A percentile compares a stretch with the other conserved stretches of the same genome.
phyloP scores from a whole-genome alignment of 2,797 vertebrate species.

The Scleropages formosus region DNA sequence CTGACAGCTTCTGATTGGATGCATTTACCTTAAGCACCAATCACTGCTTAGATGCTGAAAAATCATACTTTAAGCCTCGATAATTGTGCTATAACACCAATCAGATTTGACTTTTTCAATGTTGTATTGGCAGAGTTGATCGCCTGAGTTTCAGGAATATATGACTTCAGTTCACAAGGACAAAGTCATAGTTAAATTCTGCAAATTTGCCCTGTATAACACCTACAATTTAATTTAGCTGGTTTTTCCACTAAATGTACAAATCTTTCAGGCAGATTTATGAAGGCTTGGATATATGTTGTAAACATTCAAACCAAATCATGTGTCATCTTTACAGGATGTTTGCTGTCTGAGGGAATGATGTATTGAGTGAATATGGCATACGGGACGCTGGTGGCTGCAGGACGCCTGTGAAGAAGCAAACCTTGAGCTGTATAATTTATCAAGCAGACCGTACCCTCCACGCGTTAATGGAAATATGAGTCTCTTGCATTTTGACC shows the following conservation, averaged over 20 bases:
- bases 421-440: conserved; percentile 26
- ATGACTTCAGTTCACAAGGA: conserved; percentile 12
- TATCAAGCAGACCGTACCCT: not conserved
- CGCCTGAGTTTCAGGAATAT: not conserved
- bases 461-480: not conserved
- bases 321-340: conserved; percentile 19
- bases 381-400: not conserved
- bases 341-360: conserved; percentile 9
- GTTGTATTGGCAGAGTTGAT: not conserved
- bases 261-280: not conserved
- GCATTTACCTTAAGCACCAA: conserved; percentile 42
- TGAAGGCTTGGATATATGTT: not conserved
- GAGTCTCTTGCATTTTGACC: not conserved
- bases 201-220: not conserved
- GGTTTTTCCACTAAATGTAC: not conserved
- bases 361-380: conserved; percentile 1
- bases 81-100: not conserved
- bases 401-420: not conserved
- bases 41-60: not conserved
- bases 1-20: conserved; percentile 52
- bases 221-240: not conserved
- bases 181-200: not conserved
- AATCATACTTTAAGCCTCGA: not conserved
- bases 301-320: not conserved
- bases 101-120: not conserved